Evolutionary conservation across 2,888 invertebrate species (phyloP).

Genomic region (Eilema caniola): DNA sequence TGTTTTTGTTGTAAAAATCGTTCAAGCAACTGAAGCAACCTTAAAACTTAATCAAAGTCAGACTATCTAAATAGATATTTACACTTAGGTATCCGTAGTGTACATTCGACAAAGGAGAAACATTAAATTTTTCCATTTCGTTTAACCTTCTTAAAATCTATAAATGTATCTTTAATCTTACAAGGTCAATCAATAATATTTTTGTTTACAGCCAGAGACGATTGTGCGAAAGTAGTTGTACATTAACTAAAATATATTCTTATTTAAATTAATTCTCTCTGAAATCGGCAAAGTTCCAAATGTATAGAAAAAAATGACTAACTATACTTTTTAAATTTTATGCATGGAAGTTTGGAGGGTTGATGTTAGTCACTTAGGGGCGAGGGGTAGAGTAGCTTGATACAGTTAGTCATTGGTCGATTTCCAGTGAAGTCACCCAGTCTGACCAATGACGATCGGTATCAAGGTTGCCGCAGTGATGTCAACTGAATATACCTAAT

Average conservation of each 20-base stretch:
- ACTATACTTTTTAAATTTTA: neutral
- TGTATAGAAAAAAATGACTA: neutral
- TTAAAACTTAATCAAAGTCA: no score
- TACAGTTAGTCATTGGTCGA: no score
- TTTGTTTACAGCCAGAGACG: neutral
- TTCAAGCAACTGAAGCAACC: no score
- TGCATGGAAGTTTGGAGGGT: no score
- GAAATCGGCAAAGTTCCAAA: conserved; percentile 6
- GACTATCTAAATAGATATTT: no score
- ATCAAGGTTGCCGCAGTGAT: no score
- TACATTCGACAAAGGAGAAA: no score
- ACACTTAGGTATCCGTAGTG: no score
- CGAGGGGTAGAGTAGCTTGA: no score
- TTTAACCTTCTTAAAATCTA: neutral
- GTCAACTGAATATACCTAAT: neutral
- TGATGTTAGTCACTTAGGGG: no score
- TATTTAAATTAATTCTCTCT: neutral
- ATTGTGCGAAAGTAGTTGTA: neutral
- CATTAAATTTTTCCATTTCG: neutral
- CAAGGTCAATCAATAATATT: neutral
- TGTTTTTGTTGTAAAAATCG: neutral
- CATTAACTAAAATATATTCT: neutral
- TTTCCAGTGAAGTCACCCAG: no score
- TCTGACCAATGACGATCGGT: no score
- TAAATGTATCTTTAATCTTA: neutral